Base-by-base conservation (phyloP, 2,797 vertebrate species). In the Pangasius larnaudii region DNA sequence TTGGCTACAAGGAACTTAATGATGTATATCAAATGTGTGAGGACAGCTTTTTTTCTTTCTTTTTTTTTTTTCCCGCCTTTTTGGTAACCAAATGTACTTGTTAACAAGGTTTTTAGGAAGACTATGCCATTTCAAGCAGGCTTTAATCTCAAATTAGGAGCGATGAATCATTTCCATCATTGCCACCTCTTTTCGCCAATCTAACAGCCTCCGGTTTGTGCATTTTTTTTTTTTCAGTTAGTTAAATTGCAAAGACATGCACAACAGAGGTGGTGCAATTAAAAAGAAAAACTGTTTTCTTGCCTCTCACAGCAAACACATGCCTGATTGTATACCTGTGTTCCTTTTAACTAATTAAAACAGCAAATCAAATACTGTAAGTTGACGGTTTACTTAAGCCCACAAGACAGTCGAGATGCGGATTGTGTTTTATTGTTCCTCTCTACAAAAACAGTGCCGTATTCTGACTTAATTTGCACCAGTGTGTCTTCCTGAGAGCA, bases 1-100 rank as follows among this genome's bases (percentile, higher is more conserved):
- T 94, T 96, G 94, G 95, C 93, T 92, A 94, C 88, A 92, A 90
- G 93, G 93, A 95, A 95, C 93, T 95, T 96, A 96, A 96, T 96
- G 95, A 96, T 96, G 95, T 96, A 96, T 93, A 92, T 94, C 94
- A 96, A 96, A 96, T 95, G 93, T 94, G 93, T 89, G 93, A 93
- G 93, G 95, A 96, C 95, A 95, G 95, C 94, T 93, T 85, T 46
- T 82, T 82, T 63, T 59, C 61, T 87, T 1, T 14, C 9, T 56
- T 67, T 51, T 71, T 58, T 51, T 42, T 27, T n/a, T 30, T 36
- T 36, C 36, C 2, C 39, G 6, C 91, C 88, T 93, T 92, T 94
- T 94, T 94, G 92, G 92, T 89, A 93, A 94, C 95, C 93, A 95
- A 95, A 95, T 93, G 94, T 94, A 92, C 91, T 94, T 94, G 94